phyloP scores from a whole-genome alignment of 2,888 invertebrate genomes.

The Chromoteleia sp. region DNA sequence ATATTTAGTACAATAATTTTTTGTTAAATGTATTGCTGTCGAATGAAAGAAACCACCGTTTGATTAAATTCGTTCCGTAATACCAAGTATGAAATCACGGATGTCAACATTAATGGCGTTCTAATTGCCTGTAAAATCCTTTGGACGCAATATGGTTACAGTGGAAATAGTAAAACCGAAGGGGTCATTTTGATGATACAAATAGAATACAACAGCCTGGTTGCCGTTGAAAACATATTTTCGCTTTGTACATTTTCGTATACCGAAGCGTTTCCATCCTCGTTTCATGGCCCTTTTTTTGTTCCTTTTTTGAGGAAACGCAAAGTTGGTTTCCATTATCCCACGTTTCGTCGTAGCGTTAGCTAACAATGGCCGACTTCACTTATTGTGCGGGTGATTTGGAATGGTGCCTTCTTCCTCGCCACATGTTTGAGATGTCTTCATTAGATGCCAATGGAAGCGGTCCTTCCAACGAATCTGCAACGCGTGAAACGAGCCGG shows the following conservation, averaged over 20 bases:
- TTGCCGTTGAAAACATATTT: conserved; percentile 26
- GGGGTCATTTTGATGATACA: conserved; percentile 39
- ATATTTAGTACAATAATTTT: too few species aligned
- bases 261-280: conserved; percentile 15
- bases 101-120: conserved; percentile 77
- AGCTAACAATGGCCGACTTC: conserved; percentile 74
- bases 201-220: conserved; percentile 32
- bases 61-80: conserved; percentile 21
- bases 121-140: conserved; percentile 82
- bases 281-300: conserved; percentile 24
- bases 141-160: conserved; percentile 80
- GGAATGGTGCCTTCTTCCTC: conserved; percentile 56
- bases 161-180: conserved; percentile 1
- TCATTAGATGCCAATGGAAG: conserved; percentile 70
- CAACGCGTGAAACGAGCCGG: conserved; percentile 62
- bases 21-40: too few species aligned
- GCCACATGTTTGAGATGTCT: conserved; percentile 68
- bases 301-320: conserved; percentile 67
- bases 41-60: not conserved
- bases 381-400: conserved; percentile 80
- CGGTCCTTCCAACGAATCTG: conserved; percentile 45
- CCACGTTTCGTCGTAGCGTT: conserved; percentile 38
- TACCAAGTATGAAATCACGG: conserved; percentile 72
- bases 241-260: conserved; percentile 9
- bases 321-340: conserved; percentile 60